phyloP scores from a whole-genome alignment of 1,140 invertebrate species.

The Lasioglossum baleicum region DNA sequence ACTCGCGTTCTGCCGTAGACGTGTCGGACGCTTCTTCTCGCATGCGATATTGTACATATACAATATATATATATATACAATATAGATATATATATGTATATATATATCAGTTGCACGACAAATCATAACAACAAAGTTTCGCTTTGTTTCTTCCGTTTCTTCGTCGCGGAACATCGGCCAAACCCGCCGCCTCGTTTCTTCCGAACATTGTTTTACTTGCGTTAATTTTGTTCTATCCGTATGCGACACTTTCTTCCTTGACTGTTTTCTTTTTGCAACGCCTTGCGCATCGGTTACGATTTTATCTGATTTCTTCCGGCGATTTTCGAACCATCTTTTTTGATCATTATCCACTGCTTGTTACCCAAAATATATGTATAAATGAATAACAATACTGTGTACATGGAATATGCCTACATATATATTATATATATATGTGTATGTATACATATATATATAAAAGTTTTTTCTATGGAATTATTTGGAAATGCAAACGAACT shows the following conservation, averaged over 20 bases:
- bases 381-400: slow-evolving; percentile 31
- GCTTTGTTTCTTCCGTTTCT: slow-evolving; percentile 19
- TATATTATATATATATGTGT: no score
- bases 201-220: not conserved
- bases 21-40: slow-evolving; percentile 41
- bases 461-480: slow-evolving; percentile 33
- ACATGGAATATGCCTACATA: slow-evolving; percentile 19
- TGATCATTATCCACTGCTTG: slow-evolving; percentile 43
- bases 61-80: no score
- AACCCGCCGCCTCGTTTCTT: slow-evolving; percentile 2
- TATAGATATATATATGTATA: no score
- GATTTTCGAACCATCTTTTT: slow-evolving; percentile 15
- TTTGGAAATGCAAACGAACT: slow-evolving; percentile 53
- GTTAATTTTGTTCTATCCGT: not conserved
- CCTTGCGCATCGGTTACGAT: slow-evolving; percentile 10
- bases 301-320: not conserved
- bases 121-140: slow-evolving; percentile 19
- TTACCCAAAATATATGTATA: slow-evolving; percentile 38
- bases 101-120: slow-evolving; percentile 46
- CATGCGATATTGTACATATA: slow-evolving; percentile 28
- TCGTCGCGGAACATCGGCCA: not conserved
- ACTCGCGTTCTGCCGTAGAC: slow-evolving; percentile 9
- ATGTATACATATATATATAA: slow-evolving; percentile 49
- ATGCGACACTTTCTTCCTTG: slow-evolving; percentile 9
- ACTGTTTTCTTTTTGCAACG: slow-evolving; percentile 14